A percentile compares a stretch with the other conserved stretches of the same genome.
These are phyloP conservation scores for Muscidifurax raptorellus DNA, from an alignment of 1,140 invertebrate species.

Conservation along the genomic window DNA sequence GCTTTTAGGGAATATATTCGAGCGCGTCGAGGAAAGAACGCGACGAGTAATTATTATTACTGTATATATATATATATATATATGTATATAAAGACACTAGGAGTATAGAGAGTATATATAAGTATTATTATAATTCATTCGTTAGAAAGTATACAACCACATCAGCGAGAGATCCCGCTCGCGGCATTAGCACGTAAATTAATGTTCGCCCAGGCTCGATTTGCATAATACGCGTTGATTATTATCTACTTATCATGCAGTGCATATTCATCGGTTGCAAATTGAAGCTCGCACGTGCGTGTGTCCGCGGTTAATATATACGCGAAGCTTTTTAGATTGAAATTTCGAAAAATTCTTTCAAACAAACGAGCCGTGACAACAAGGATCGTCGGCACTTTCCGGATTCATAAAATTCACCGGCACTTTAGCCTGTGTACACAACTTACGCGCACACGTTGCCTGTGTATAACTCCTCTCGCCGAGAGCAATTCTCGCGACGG, in stretches of 20 bases:
- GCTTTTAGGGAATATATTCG: not conserved
- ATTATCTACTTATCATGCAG: slow-evolving; percentile 43
- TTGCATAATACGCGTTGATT: slow-evolving; percentile 40
- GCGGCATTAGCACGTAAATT: slow-evolving; percentile 55
- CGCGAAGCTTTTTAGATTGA: not conserved
- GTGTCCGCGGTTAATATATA: no score
- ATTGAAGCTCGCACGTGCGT: not conserved
- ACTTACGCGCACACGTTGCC: not conserved
- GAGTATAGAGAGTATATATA: no score
- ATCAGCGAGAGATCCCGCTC: not conserved
- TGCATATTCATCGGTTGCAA: slow-evolving; percentile 41
- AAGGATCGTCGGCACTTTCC: slow-evolving; percentile 11
- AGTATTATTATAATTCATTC: slow-evolving; percentile 24
- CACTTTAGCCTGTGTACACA: not conserved
- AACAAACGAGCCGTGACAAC: not conserved
- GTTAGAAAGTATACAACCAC: not conserved
- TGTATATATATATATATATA: no score
- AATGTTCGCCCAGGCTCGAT: slow-evolving; percentile 43
- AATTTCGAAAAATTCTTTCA: no score
- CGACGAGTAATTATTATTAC: slow-evolving; percentile 36
- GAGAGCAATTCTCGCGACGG: slow-evolving; percentile 51
- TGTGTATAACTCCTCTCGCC: no score
- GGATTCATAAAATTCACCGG: slow-evolving; percentile 27
- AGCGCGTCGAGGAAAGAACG: no score
- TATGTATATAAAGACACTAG: no score